Evolutionary conservation across 2,888 invertebrate genomes (phyloP), one percentile per base, ranked within the genome.

Genomic region (Brenthis hecate): DNA sequence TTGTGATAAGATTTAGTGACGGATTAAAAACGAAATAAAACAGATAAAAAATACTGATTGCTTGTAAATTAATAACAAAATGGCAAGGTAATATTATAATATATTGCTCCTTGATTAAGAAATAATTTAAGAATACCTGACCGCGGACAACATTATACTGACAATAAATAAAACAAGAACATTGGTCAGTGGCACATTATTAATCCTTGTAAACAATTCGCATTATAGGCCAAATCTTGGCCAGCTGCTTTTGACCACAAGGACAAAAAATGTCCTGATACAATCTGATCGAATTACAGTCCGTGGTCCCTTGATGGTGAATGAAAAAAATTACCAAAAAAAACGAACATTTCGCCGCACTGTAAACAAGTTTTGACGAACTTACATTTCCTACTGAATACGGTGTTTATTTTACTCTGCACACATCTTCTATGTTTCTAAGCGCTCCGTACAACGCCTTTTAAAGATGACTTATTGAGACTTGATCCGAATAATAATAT

Each of bases 161-260:
- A 13, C 36, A 36, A 16, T 54, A 62, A 67, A 54, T 63, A 60
- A 72, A 72, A 69, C 54, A 68, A 70, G 65, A 63, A 66, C 68
- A 65, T 65, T 55, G 61, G 56, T 72, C 65, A 68, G 62, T 65
- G 64, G 69, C 61, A 61, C 53, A 61, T 64, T 69, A 62, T 60
- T 67, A 71, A 73, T 69, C 66, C 67, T 57, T 62, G 67, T 87
- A 88, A 89, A 88, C 85, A 88, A 86, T 87, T 84, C 61, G 56
- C 71, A 68, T 75, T 72, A 74, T 74, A 75, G 75, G 71, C 75
- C 64, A 75, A 76, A 73, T 85, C 85, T 82, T 80, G 79, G 81
- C 85, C 92, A 92, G 91, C 92, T 92, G 92, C 84, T 82, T 78
- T 86, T 91, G 91, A 92, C 92, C 91, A 83, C 92, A 90, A 81